Evolutionary conservation across 92 coral and sea anemone genomes (phyloP).

Genomic region (Anthopleura xanthogrammica): DNA sequence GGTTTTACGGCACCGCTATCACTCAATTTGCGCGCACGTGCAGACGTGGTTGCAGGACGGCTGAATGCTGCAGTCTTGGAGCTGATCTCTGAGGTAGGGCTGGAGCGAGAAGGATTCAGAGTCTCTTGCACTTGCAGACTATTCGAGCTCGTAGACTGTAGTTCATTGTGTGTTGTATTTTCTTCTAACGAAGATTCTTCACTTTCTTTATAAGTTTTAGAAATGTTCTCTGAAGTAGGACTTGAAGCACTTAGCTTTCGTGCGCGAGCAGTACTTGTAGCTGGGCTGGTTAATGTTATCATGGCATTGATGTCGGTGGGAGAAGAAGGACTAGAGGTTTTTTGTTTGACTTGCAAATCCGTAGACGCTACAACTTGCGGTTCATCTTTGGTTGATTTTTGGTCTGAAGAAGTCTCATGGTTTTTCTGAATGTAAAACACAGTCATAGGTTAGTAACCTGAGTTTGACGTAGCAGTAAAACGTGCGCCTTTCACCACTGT

Average conservation of each 20-base stretch:
- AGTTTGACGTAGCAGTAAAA: too few relatives aligned
- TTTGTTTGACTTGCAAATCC: not conserved
- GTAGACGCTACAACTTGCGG: too few relatives aligned
- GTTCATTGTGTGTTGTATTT: not conserved
- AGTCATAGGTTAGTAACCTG: not conserved
- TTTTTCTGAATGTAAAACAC: not conserved
- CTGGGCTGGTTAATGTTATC: not conserved
- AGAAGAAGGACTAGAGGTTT: not conserved
- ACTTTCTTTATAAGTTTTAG: not conserved
- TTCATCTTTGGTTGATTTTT: not conserved
- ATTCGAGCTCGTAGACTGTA: not conserved
- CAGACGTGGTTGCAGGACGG: conserved; percentile 5
- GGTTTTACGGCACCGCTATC: not conserved
- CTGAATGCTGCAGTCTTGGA: not conserved
- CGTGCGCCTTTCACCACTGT: too few relatives aligned
- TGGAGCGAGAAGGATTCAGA: not conserved
- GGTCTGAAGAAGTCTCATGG: not conserved
- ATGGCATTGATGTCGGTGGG: not conserved
- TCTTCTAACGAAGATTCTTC: not conserved
- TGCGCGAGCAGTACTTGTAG: not conserved
- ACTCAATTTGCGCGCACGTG: conserved; percentile 24
- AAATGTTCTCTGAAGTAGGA: not conserved
- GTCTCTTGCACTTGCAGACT: not conserved
- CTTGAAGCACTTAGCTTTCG: conserved; percentile 11
- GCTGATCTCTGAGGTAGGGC: conserved; percentile 13